These are phyloP conservation scores for Tenualosa thibaudeaui DNA, from an alignment of 2,797 vertebrate species.

Conservation along the genomic window DNA sequence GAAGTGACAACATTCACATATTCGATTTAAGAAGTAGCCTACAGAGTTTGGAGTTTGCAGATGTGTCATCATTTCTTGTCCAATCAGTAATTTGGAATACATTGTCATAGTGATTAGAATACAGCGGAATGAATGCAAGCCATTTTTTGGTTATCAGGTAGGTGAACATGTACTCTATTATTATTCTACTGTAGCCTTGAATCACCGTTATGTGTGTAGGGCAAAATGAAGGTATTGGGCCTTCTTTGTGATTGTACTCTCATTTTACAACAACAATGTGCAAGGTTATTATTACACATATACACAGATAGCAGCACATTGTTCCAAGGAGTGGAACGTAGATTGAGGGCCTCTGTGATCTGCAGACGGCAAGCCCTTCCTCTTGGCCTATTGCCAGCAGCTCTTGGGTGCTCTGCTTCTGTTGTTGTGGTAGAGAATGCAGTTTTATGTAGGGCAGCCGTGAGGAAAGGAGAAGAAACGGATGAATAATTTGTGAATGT, in stretches of 20 bases:
- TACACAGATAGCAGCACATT: background rate
- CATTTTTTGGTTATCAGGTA: too few relatives aligned
- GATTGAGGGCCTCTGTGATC: background rate
- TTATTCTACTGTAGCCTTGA: too few relatives aligned
- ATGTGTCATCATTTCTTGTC: background rate
- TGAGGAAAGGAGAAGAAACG: slow-evolving; percentile 33
- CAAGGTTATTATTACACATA: background rate
- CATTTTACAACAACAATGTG: background rate
- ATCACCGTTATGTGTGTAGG: too few relatives aligned
- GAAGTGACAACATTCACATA: background rate
- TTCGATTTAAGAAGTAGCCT: background rate
- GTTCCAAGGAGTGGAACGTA: background rate
- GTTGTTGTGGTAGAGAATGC: background rate
- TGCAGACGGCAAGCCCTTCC: background rate
- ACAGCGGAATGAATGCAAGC: background rate
- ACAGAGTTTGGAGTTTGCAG: background rate
- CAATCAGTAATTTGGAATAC: background rate
- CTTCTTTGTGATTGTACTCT: background rate
- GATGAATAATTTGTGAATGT: slow-evolving; percentile 57
- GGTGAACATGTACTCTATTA: background rate
- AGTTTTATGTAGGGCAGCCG: slow-evolving; percentile 41
- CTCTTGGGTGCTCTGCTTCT: background rate
- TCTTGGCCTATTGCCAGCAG: background rate
- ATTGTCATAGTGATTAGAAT: too few relatives aligned
- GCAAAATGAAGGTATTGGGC: background rate